Evolutionary conservation across 2,888 invertebrate species (phyloP).

Genomic region (Agrochola lota): DNA sequence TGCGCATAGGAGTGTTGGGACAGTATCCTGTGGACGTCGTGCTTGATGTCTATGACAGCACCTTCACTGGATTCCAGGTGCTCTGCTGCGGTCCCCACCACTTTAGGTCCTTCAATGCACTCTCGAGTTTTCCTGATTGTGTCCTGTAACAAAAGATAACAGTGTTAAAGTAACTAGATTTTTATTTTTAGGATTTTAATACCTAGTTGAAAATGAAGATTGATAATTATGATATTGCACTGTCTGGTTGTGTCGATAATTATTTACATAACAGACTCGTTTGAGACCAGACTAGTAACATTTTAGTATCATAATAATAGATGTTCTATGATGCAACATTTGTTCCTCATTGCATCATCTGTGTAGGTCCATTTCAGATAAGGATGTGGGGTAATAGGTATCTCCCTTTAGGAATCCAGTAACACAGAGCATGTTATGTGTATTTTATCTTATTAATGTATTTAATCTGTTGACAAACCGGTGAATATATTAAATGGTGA

Average conservation of each 20-base stretch:
- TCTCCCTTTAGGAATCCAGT: conserved; percentile 3
- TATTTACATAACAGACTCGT: conserved; percentile 9
- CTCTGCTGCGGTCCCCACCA: conserved; percentile 97
- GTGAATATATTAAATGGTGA: background rate
- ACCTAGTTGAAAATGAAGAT: background rate
- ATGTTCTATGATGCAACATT: conserved; percentile 41
- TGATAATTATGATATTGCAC: background rate
- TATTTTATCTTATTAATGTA: conserved; percentile 42
- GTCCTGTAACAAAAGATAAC: conserved; percentile 75
- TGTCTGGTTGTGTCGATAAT: background rate
- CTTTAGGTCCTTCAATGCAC: conserved; percentile 90
- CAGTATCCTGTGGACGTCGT: conserved; percentile 87
- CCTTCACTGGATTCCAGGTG: conserved; percentile 95
- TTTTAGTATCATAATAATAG: background rate
- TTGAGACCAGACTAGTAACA: background rate
- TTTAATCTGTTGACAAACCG: conserved; percentile 11
- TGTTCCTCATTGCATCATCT: conserved; percentile 48
- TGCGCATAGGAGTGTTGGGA: conserved; percentile 89
- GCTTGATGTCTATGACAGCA: conserved; percentile 87
- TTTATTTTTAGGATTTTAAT: too few species aligned
- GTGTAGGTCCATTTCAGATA: conserved; percentile 34
- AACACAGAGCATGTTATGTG: background rate
- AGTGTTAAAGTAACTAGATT: background rate
- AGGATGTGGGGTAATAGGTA: conserved; percentile 44
- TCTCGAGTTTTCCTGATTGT: conserved; percentile 82